Evolutionary conservation across 2,888 invertebrate species (phyloP), one percentile per base, ranked within the genome.

Genomic region (Rhaphigaster nebulosa): DNA sequence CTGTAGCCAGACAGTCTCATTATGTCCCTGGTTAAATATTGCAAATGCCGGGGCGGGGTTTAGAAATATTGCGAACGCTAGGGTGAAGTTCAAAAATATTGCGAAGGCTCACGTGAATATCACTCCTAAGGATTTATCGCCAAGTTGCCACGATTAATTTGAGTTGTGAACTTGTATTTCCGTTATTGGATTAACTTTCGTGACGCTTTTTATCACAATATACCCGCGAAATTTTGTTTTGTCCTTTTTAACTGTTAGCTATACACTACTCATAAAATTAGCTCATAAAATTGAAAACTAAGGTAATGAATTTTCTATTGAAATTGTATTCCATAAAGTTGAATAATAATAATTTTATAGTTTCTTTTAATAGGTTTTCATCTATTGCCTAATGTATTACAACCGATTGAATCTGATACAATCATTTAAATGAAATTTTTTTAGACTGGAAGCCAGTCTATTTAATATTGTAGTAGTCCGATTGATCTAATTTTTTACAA

Each of bases 21-120:
- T 88, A 88, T 88, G 88, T 60, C 41, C 84, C 45, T 84, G 45
- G 41, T 84, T 84, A 84, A 84, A 84, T 84, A 84, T 84, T 41
- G n/a, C 84, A 12, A 84, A 15, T 15, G n/a, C 45, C 45, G 84
- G 84, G 84, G 84, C 45, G 41, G 84, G 45, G 45, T 12, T 76
- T 34, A 76, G 70, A 76, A 76, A 76, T 76, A 76, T 76, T 76
- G 70, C 70, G 70, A 76, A 18, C 84, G 26, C 45, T 84, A n/a
- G 84, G 45, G 45, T n/a, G 45, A 45, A 84, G 84, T 84, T 84
- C 45, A 50, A 84, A 84, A 84, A 84, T 84, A 84, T 45, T 45
- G 84, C 45, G n/a, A 84, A 84, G 45, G 41, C 84, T 84, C 84
- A 84, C 84, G 84, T 41, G 45, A 84, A 50, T 84, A 84, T 84